A percentile compares a stretch with the other conserved stretches of the same genome.
These are phyloP conservation scores for Chelon auratus DNA, from an alignment of 2,797 vertebrate species.

Conservation along the genomic window DNA sequence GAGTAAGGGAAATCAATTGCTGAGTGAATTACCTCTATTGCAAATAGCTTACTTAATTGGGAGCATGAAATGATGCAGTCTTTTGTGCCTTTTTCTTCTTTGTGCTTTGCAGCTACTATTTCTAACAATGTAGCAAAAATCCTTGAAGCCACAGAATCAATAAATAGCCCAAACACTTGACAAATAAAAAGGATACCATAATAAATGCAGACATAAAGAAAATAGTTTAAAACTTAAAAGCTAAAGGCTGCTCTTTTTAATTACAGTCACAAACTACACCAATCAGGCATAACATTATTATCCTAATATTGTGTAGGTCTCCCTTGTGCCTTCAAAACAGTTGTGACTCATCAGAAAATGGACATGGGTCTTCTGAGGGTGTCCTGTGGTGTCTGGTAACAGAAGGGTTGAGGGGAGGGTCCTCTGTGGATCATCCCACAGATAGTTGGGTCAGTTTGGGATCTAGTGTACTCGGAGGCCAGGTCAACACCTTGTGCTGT, in stretches of 20 bases:
- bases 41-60: slow-evolving; percentile 42
- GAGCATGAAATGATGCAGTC: slow-evolving; percentile 20
- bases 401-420: too few relatives aligned
- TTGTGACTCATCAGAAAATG: too few relatives aligned
- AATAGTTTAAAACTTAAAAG: not conserved
- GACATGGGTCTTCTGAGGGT: too few relatives aligned
- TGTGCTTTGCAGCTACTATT: slow-evolving; percentile 1
- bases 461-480: too few relatives aligned
- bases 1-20: slow-evolving; percentile 57
- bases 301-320: too few relatives aligned
- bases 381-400: too few relatives aligned
- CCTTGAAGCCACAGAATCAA: not conserved
- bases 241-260: not conserved
- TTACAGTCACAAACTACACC: not conserved
- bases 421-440: too few relatives aligned
- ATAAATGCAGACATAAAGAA: not conserved
- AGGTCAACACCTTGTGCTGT: too few relatives aligned
- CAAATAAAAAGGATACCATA: not conserved
- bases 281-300: too few relatives aligned
- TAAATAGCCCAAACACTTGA: not conserved
- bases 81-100: slow-evolving; percentile 16
- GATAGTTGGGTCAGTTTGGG: too few relatives aligned
- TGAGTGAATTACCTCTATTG: slow-evolving; percentile 40
- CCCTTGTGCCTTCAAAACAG: too few relatives aligned
- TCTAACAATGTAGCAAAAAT: not conserved